Evolutionary conservation across 2,113 vertebrate genomes (phyloP).

Genomic region (Tretioscincus oriximinensis): DNA sequence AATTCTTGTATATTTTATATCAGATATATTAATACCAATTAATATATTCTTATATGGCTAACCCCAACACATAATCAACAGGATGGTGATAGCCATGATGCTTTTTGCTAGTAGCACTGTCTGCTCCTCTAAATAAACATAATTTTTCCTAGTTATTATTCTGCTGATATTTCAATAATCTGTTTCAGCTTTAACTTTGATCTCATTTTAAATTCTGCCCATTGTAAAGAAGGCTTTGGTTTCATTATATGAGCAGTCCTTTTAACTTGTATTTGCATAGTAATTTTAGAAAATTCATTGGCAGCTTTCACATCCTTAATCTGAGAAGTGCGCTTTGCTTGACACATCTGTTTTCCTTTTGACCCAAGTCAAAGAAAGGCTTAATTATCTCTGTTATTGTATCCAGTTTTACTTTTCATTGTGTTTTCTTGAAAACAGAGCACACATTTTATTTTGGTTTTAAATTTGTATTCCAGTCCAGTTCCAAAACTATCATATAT

Average conservation of each 20-base stretch:
- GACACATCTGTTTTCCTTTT: background rate
- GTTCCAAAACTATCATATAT: too few relatives aligned
- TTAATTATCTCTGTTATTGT: background rate
- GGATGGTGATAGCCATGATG: background rate
- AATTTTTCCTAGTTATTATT: background rate
- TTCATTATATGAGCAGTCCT: background rate
- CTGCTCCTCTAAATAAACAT: background rate
- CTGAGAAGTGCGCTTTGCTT: too few relatives aligned
- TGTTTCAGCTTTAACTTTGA: slow-evolving; percentile 13
- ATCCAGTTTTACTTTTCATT: background rate
- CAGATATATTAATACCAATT: too few relatives aligned
- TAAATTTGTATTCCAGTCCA: background rate
- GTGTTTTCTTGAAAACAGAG: background rate
- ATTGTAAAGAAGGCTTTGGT: background rate
- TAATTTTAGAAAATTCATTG: slow-evolving; percentile 7
- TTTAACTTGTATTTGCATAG: slow-evolving; percentile 20
- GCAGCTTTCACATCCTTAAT: background rate
- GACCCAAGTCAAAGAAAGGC: background rate
- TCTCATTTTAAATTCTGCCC: slow-evolving; percentile 9
- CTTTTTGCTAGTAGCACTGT: too few relatives aligned
- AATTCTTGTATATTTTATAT: too few relatives aligned
- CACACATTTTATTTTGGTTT: background rate
- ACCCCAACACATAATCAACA: background rate
- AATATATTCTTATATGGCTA: too few relatives aligned
- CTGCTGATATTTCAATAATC: slow-evolving; percentile 8